These are phyloP conservation scores for Hemithea aestivaria DNA, from an alignment of 2,888 invertebrate species.

Conservation along the genomic window DNA sequence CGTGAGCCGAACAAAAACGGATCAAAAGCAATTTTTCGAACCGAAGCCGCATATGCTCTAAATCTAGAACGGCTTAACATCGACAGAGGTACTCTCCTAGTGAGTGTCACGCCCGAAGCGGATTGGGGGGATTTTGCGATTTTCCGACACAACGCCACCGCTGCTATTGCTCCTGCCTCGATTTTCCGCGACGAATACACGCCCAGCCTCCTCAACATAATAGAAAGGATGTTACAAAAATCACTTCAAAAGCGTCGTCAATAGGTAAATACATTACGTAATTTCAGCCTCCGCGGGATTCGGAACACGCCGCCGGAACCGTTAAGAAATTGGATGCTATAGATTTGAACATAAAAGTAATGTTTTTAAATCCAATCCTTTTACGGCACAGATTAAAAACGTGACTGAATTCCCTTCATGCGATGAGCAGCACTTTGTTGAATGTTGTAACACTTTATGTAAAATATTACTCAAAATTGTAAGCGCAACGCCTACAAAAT, in stretches of 20 bases:
- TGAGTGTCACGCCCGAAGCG: slow-evolving; percentile 46
- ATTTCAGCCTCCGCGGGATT: slow-evolving; percentile 17
- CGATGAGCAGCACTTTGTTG: slow-evolving; percentile 1
- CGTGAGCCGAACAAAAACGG: slow-evolving; percentile 26
- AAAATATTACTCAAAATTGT: slow-evolving; percentile 12
- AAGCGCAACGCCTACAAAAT: slow-evolving; percentile 15
- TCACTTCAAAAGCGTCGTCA: slow-evolving; percentile 22
- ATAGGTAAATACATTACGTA: slow-evolving; percentile 27
- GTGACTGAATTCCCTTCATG: slow-evolving; percentile 18
- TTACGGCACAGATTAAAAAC: slow-evolving; percentile 22
- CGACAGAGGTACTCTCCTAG: slow-evolving; percentile 41
- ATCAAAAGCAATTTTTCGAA: slow-evolving; percentile 38
- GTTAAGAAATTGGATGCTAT: slow-evolving; percentile 27
- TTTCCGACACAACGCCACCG: slow-evolving; percentile 47
- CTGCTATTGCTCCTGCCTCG: slow-evolving; percentile 32
- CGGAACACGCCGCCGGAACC: slow-evolving; percentile 14
- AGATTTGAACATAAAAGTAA: slow-evolving; percentile 19
- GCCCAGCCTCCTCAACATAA: slow-evolving; percentile 34
- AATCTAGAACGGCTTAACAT: slow-evolving; percentile 47
- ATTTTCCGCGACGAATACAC: slow-evolving; percentile 42
- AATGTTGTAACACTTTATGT: slow-evolving; percentile 5
- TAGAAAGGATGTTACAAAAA: slow-evolving; percentile 32
- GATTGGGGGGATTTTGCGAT: slow-evolving; percentile 52
- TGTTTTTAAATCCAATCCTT: slow-evolving; percentile 21
- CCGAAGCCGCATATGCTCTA: slow-evolving; percentile 37